These are phyloP conservation scores for Sinocyclocheilus rhinocerous DNA, from an alignment of 2,113 vertebrate species.

Conservation along the genomic window DNA sequence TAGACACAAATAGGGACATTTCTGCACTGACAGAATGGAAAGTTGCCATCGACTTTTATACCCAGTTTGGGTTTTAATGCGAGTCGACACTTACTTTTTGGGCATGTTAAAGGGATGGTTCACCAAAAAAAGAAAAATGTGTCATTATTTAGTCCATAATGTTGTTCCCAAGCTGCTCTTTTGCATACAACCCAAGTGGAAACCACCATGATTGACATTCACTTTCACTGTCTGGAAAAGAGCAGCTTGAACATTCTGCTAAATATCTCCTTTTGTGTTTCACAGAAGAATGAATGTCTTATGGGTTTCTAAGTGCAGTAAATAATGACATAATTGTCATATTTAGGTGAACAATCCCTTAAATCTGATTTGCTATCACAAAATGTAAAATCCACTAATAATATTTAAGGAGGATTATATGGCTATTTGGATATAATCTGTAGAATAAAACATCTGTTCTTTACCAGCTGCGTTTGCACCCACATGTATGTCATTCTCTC, in stretches of 20 bases:
- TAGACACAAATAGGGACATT: conserved; percentile 32
- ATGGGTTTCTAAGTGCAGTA: not conserved
- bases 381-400: not conserved
- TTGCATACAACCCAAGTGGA: not conserved
- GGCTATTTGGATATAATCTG: not conserved
- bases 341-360: not conserved
- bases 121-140: not conserved
- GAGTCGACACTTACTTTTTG: not conserved
- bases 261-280: not conserved
- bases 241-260: not conserved
- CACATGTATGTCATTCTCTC: not conserved
- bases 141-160: not conserved
- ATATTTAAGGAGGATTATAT: not conserved
- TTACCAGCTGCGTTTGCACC: not conserved
- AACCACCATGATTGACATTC: not conserved
- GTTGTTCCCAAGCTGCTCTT: not conserved
- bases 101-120: not conserved
- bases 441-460: conserved; percentile 10
- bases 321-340: not conserved
- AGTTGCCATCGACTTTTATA: not conserved
- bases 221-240: not conserved
- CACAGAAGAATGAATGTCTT: not conserved
- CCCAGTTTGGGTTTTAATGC: conserved; percentile 28
- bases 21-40: not conserved
- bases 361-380: not conserved